A percentile compares a stretch with the other conserved stretches of the same genome.
Conservation (phyloP, 2,888 invertebrate species). For the Balanococcus diminutus region DNA sequence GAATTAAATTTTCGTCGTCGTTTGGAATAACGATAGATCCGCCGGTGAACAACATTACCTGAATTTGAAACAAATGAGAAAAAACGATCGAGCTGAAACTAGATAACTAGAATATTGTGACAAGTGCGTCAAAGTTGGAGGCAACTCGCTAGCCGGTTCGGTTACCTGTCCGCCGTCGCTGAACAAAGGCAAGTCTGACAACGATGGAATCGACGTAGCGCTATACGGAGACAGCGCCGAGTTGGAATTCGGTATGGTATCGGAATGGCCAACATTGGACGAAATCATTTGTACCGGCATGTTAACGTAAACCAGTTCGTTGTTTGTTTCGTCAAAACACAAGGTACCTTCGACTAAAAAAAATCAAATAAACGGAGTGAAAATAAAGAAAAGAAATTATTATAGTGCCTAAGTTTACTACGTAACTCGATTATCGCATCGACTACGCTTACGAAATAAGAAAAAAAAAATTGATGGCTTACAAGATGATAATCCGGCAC, state of each 20-base stretch:
- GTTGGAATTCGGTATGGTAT: background rate
- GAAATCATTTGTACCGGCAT: constrained; percentile 47
- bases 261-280: background rate
- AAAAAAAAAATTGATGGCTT: background rate
- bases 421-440: too few species aligned
- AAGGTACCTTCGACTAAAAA: constrained; percentile 42
- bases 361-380: background rate
- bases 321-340: constrained; percentile 45
- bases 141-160: background rate
- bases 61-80: background rate
- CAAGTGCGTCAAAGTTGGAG: background rate
- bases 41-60: constrained; percentile 43
- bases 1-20: constrained; percentile 36
- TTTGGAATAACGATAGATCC: constrained; percentile 40
- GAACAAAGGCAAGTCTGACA: background rate
- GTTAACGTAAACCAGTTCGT: constrained; percentile 42
- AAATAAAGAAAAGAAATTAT: background rate
- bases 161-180: constrained; percentile 37
- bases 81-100: background rate
- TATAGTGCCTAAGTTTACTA: too few species aligned
- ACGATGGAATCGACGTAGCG: background rate
- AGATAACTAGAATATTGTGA: too few species aligned
- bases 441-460: too few species aligned
- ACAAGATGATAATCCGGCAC: background rate
- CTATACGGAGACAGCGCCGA: background rate